These are phyloP conservation scores for Mastomys natalensis DNA, from an alignment of 2,113 vertebrate genomes.

Conservation along the genomic window DNA sequence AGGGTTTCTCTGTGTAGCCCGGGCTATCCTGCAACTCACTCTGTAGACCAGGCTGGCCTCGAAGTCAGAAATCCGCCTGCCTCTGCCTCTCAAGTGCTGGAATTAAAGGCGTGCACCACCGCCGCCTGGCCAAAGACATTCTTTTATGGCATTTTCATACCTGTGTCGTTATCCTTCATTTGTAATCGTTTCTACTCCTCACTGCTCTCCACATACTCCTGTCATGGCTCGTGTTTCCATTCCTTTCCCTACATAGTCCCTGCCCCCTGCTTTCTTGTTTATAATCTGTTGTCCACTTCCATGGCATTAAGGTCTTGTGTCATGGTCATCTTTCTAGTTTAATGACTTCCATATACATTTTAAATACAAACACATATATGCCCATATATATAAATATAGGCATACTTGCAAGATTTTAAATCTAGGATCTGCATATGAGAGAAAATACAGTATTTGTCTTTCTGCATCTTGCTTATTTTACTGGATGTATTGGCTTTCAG, in stretches of 20 bases:
- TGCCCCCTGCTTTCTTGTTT: background rate
- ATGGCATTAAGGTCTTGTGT: background rate
- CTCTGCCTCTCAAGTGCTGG: too few species aligned
- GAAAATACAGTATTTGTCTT: background rate
- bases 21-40: too few species aligned
- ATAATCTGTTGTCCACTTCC: background rate
- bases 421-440: background rate
- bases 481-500: background rate
- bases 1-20: too few species aligned
- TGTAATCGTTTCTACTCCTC: background rate
- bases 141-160: background rate
- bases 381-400: background rate
- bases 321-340: background rate
- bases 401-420: background rate
- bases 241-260: background rate
- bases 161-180: background rate
- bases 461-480: background rate
- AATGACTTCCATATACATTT: background rate
- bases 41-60: too few species aligned
- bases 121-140: too few species aligned
- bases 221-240: accelerated
- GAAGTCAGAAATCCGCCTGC: too few species aligned
- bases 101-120: too few species aligned
- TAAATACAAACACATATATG: background rate
- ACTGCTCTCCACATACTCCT: background rate